Evolutionary conservation across 2,888 invertebrate species (phyloP).

Genomic region (Caenorhabditis becei): DNA sequence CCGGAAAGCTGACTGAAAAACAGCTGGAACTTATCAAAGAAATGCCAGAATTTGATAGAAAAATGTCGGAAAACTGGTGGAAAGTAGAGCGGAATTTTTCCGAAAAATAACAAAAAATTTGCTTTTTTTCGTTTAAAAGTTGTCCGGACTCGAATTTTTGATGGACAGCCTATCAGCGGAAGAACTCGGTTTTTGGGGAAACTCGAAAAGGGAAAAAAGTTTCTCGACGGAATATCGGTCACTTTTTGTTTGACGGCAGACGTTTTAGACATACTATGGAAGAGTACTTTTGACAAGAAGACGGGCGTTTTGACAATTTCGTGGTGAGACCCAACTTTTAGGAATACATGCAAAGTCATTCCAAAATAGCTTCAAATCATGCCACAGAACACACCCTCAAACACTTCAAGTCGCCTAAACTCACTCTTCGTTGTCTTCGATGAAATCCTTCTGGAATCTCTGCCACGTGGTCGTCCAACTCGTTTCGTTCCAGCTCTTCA

Average conservation of each 20-base stretch:
- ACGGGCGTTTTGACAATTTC: too few relatives aligned
- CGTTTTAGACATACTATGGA: neutral
- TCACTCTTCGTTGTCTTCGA: conserved; percentile 73
- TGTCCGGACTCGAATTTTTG: conserved; percentile 45
- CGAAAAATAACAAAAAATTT: too few relatives aligned
- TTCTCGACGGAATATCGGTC: conserved; percentile 4
- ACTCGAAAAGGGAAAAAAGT: neutral
- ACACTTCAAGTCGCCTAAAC: neutral
- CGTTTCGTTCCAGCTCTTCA: conserved; percentile 76
- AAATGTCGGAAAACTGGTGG: neutral
- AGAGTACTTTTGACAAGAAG: neutral
- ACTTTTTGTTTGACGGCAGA: neutral
- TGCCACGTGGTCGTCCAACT: conserved; percentile 77
- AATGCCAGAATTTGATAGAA: too few relatives aligned
- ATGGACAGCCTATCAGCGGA: conserved; percentile 61
- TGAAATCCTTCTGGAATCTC: conserved; percentile 78
- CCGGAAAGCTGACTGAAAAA: conserved; percentile 1
- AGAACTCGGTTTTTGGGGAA: neutral
- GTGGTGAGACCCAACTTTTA: too few relatives aligned
- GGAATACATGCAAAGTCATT: neutral
- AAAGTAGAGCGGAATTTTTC: too few relatives aligned
- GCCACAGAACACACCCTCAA: neutral
- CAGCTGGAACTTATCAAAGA: neutral
- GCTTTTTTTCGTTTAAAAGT: conserved; percentile 5
- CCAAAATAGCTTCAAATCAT: neutral